phyloP scores from a whole-genome alignment of 2,888 invertebrate species.

The Lasius platythorax region DNA sequence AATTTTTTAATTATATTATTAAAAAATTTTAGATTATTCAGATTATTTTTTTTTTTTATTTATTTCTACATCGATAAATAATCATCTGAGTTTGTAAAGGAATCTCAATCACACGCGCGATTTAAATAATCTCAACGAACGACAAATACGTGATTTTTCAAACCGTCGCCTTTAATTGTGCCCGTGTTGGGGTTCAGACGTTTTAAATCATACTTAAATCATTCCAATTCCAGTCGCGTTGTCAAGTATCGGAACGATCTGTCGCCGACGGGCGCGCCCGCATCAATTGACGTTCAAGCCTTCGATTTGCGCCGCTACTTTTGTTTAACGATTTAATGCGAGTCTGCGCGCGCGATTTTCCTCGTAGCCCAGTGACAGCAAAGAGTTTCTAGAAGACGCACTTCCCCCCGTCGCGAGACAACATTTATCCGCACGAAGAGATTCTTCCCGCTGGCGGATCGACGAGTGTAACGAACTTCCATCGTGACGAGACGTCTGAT shows the following conservation, averaged over 20 bases:
- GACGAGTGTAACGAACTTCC: conserved; percentile 64
- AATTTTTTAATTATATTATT: background rate
- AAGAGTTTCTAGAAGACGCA: background rate
- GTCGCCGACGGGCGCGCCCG: conserved; percentile 47
- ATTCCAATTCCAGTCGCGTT: conserved; percentile 28
- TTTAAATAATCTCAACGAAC: conserved; percentile 18
- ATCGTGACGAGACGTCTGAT: conserved; percentile 23
- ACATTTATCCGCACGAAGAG: conserved; percentile 21
- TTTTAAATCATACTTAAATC: conserved; percentile 51
- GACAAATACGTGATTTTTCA: conserved; percentile 17
- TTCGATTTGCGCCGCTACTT: conserved; percentile 51
- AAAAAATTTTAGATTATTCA: background rate
- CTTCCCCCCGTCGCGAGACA: conserved; percentile 22
- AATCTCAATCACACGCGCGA: background rate
- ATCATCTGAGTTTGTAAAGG: background rate
- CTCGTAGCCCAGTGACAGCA: conserved; percentile 22
- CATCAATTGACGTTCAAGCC: conserved; percentile 36
- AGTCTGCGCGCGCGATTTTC: conserved; percentile 34
- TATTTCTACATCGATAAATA: background rate
- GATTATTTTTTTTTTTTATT: background rate
- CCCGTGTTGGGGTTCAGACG: conserved; percentile 23
- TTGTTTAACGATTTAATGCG: conserved; percentile 51
- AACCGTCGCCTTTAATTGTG: conserved; percentile 28
- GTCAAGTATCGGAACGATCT: conserved; percentile 32
- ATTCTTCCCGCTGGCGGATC: conserved; percentile 24